Conservation (phyloP, 2,797 vertebrate genomes). For the Holocentrus rufus region DNA sequence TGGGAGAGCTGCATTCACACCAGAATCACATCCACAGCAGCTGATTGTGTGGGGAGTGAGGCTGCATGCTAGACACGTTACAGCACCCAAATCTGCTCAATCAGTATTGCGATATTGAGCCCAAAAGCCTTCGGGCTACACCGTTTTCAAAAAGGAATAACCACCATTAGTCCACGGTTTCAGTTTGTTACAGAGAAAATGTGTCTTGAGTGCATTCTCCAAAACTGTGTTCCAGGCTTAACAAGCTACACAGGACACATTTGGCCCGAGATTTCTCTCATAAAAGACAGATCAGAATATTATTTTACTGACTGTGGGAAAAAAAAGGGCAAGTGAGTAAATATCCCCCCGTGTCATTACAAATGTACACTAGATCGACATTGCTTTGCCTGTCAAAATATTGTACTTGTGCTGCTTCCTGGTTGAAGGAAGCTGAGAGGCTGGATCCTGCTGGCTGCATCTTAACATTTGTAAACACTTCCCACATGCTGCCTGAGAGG, state of each 20-base stretch:
- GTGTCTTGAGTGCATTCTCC: not conserved
- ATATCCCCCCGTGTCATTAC: not conserved
- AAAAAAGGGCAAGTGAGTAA: not conserved
- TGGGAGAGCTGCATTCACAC: constrained; percentile 40
- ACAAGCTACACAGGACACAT: constrained; percentile 1
- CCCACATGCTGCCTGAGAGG: constrained; percentile 80
- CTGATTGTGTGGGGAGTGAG: constrained; percentile 53
- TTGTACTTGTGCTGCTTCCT: constrained; percentile 17
- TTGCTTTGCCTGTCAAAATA: constrained; percentile 11
- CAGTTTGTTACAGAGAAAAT: constrained; percentile 2
- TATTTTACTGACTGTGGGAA: not conserved
- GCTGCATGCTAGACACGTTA: constrained; percentile 22
- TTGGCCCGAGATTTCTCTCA: not conserved
- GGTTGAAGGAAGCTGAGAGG: constrained; percentile 29
- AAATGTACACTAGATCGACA: constrained; percentile 17
- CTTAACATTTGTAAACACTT: constrained; percentile 82
- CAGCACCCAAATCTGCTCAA: constrained; percentile 34
- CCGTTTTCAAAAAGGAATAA: constrained; percentile 21
- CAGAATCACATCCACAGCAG: constrained; percentile 64
- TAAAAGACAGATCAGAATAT: not conserved
- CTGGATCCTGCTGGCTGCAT: constrained; percentile 60
- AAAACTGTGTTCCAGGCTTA: constrained; percentile 4
- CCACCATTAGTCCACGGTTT: constrained; percentile 3
- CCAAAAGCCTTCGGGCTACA: constrained; percentile 15
- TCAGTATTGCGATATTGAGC: constrained; percentile 24